A percentile compares a stretch with the other conserved stretches of the same genome.
These are phyloP conservation scores for Geothlypis trichas DNA, from an alignment of 2,113 vertebrate genomes.

Conservation along the genomic window DNA sequence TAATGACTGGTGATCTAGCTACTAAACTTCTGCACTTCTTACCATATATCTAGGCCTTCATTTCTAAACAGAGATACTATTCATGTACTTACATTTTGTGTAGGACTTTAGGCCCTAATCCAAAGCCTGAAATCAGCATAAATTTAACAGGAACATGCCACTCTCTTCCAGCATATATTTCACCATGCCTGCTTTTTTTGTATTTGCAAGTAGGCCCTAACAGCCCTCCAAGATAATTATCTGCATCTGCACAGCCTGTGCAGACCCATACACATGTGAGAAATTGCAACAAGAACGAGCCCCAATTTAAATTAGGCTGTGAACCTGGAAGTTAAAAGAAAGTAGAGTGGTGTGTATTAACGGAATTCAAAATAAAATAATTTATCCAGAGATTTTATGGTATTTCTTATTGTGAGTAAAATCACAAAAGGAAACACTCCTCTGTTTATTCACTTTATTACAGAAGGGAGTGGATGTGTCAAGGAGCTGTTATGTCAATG, in stretches of 20 bases:
- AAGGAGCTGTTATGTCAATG: background rate
- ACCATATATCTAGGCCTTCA: background rate
- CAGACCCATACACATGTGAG: background rate
- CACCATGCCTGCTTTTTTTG: background rate
- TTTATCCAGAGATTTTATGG: background rate
- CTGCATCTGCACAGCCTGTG: background rate
- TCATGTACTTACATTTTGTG: background rate
- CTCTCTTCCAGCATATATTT: background rate
- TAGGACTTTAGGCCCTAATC: background rate
- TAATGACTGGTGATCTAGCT: conserved; percentile 4
- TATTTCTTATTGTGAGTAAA: background rate
- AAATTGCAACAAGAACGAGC: background rate
- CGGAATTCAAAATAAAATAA: background rate
- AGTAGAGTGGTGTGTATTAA: background rate
- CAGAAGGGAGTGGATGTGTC: background rate
- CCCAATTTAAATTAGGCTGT: background rate
- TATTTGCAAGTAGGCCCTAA: background rate
- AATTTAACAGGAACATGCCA: background rate
- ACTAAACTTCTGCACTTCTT: background rate
- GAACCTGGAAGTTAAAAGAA: background rate
- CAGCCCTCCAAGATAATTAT: background rate
- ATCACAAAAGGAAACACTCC: background rate
- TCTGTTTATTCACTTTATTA: background rate
- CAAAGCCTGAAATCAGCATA: background rate
- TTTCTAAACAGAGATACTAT: background rate